Conservation (phyloP, 2,797 vertebrate species). For the Coranthus polyacanthus region DNA sequence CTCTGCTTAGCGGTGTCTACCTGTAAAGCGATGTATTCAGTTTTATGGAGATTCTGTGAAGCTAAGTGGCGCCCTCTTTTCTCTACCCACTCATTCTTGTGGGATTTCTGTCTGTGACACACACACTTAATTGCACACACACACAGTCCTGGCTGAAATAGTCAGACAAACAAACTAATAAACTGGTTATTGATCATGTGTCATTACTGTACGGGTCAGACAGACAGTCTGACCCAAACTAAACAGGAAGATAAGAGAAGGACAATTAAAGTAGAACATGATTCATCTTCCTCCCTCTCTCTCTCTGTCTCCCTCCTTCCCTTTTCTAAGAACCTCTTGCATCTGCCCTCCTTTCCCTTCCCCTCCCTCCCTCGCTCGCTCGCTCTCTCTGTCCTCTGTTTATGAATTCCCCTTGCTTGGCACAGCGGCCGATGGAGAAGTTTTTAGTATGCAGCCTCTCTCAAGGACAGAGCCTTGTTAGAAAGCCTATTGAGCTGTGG, state of each 20-base stretch:
- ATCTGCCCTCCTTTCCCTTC: slow-evolving; percentile 59
- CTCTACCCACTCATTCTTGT: slow-evolving; percentile 31
- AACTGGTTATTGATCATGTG: slow-evolving; percentile 73
- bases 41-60: slow-evolving; percentile 65
- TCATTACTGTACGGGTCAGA: slow-evolving; percentile 66
- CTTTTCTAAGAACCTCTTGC: slow-evolving; percentile 64
- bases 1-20: slow-evolving; percentile 9
- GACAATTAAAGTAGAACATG: slow-evolving; percentile 67
- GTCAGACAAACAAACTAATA: slow-evolving; percentile 68
- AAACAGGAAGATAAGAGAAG: slow-evolving; percentile 71
- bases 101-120: slow-evolving; percentile 35
- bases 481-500: slow-evolving; percentile 85
- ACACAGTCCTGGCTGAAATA: slow-evolving; percentile 32
- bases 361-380: slow-evolving; percentile 32
- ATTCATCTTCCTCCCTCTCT: slow-evolving; percentile 65
- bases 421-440: slow-evolving; percentile 77
- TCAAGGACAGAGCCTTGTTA: slow-evolving; percentile 87
- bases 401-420: slow-evolving; percentile 88
- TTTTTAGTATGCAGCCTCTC: slow-evolving; percentile 88
- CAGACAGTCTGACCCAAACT: slow-evolving; percentile 65
- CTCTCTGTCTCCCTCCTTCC: slow-evolving; percentile 28
- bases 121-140: slow-evolving; percentile 15
- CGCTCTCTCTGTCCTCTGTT: slow-evolving; percentile 76
- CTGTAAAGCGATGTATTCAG: slow-evolving; percentile 29
- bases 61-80: slow-evolving; percentile 39